Conservation (phyloP, 1,140 invertebrate species). For the Drosophila erecta region DNA sequence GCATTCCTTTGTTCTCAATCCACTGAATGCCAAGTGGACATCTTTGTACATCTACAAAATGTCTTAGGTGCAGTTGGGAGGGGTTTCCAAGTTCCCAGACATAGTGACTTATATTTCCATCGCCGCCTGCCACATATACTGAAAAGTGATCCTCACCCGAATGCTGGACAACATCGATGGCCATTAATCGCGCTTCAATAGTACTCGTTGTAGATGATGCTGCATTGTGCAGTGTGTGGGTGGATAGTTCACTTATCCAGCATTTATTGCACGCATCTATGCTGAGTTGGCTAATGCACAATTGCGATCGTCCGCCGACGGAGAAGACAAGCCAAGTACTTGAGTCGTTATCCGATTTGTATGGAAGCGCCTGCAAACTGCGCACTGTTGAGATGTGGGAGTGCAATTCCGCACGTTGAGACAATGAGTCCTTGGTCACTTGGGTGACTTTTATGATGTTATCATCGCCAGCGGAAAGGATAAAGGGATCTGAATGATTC, state of each 20-base stretch:
- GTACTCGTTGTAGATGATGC: conserved; percentile 11
- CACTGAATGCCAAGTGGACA: conserved; percentile 62
- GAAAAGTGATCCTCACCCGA: conserved; percentile 13
- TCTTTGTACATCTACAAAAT: conserved; percentile 38
- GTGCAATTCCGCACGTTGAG: conserved; percentile 55
- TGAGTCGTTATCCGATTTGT: background rate
- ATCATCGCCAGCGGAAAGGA: conserved; percentile 78
- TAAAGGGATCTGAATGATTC: background rate
- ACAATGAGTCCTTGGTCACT: conserved; percentile 6
- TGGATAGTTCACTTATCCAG: conserved; percentile 45
- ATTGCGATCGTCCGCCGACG: conserved; percentile 72
- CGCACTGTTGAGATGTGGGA: conserved; percentile 74
- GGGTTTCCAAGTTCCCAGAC: conserved; percentile 32
- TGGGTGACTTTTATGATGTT: conserved; percentile 71
- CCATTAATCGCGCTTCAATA: conserved; percentile 75
- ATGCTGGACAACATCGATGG: conserved; percentile 37
- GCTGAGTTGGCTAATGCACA: conserved; percentile 68
- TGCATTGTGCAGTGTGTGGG: conserved; percentile 47
- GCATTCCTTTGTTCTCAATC: conserved; percentile 4
- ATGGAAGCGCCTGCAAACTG: conserved; percentile 20
- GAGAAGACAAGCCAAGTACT: conserved; percentile 67
- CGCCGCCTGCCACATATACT: conserved; percentile 57
- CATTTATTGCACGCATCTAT: conserved; percentile 1
- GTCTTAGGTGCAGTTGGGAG: conserved; percentile 3
- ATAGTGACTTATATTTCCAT: conserved; percentile 65